Conservation (phyloP, 2,797 vertebrate species). For the Chiroxiphia lanceolata region DNA sequence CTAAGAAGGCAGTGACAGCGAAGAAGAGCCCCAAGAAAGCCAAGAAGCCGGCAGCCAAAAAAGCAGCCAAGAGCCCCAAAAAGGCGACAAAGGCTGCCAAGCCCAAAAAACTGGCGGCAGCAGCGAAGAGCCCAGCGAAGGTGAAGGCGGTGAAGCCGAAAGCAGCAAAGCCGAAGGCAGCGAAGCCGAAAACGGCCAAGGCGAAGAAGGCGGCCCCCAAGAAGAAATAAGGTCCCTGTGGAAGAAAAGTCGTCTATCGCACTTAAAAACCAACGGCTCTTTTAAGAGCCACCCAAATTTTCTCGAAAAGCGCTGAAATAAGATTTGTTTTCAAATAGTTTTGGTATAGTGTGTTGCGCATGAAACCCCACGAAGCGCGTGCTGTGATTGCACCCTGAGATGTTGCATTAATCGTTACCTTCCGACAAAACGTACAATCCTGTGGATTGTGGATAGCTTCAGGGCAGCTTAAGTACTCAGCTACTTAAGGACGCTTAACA, state of each 20-base stretch:
- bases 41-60: constrained; percentile 19
- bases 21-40: constrained; percentile 59
- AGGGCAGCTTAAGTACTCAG: too few species aligned
- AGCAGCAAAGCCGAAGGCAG: neutral
- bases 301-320: neutral
- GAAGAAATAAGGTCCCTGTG: neutral
- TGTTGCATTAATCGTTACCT: too few species aligned
- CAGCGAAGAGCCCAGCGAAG: constrained; percentile 37
- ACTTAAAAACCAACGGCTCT: constrained; percentile 13
- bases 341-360: too few species aligned
- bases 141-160: constrained; percentile 18
- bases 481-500: too few species aligned
- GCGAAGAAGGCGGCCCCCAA: neutral
- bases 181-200: neutral
- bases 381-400: too few species aligned
- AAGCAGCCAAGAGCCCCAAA: neutral
- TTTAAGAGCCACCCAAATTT: neutral
- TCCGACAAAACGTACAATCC: too few species aligned
- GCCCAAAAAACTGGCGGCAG: neutral
- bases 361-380: too few species aligned
- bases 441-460: too few species aligned
- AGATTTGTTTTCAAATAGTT: too few species aligned
- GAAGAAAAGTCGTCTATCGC: fast-evolving
- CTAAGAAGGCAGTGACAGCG: neutral
- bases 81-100: neutral